A percentile compares a stretch with the other conserved stretches of the same genome.
Evolutionary conservation across 2,797 vertebrate species (phyloP).

Genomic region (Danio choprae): DNA sequence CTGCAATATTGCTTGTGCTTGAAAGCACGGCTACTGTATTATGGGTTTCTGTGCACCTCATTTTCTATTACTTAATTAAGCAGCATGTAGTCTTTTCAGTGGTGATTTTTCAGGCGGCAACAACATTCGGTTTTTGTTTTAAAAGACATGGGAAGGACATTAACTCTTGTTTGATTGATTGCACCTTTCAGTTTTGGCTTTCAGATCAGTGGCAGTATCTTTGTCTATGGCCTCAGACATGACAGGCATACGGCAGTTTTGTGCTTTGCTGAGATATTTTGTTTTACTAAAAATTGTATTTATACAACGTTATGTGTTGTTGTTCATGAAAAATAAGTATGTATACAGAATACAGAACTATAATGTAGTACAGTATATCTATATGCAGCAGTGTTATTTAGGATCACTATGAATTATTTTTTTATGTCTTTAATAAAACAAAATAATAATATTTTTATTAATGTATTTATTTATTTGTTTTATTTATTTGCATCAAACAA

Average conservation of each 20-base stretch:
- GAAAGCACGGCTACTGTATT: constrained; percentile 14
- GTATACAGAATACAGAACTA: no score
- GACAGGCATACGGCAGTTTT: constrained; percentile 3
- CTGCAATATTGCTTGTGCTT: neutral
- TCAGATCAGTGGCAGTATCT: constrained; percentile 23
- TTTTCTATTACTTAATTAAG: constrained; percentile 43
- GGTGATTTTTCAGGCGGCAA: constrained; percentile 32
- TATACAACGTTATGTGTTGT: neutral
- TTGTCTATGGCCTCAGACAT: constrained; percentile 27
- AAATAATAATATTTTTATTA: no score
- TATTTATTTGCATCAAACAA: neutral
- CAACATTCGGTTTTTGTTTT: constrained; percentile 1
- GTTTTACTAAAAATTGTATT: neutral
- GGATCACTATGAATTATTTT: no score
- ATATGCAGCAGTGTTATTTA: no score
- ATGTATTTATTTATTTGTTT: neutral
- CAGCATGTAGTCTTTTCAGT: constrained; percentile 13
- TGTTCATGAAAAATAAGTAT: neutral
- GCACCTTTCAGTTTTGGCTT: constrained; percentile 21
- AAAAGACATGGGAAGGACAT: constrained; percentile 31
- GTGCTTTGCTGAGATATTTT: neutral
- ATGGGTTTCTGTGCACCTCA: constrained; percentile 22
- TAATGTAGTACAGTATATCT: no score
- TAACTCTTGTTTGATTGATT: constrained; percentile 40
- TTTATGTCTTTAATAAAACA: neutral